Percentiles rank a stretch among this genome's conserved stretches.
Conservation (phyloP, 1,140 invertebrate genomes). For the Drosophila sucinea region DNA sequence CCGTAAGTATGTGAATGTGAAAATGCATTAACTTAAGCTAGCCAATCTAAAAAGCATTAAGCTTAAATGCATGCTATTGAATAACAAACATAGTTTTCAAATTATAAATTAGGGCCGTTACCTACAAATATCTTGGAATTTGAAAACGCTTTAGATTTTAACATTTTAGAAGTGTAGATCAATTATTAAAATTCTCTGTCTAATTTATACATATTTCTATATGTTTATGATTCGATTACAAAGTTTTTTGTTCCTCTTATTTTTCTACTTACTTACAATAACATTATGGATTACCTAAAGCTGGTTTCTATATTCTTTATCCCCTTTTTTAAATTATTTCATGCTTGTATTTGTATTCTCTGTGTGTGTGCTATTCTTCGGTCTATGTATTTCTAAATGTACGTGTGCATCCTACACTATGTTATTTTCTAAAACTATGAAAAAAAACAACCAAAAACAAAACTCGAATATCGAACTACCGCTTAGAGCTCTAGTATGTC, state of each 20-base stretch:
- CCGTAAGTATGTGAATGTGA: constrained; percentile 82
- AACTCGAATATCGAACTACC: constrained; percentile 56
- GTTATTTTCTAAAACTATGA: constrained; percentile 56
- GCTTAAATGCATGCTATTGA: too few species aligned
- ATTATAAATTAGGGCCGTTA: too few species aligned
- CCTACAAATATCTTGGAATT: too few species aligned
- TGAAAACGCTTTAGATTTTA: too few species aligned
- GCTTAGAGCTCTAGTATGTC: constrained; percentile 83
- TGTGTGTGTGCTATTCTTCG: constrained; percentile 21
- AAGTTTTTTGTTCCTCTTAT: too few species aligned
- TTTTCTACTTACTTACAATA: too few species aligned
- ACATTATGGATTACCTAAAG: too few species aligned
- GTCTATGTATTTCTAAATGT: constrained; percentile 35
- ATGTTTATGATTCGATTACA: too few species aligned
- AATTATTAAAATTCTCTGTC: too few species aligned
- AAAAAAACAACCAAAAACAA: constrained; percentile 55
- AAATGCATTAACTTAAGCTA: neutral
- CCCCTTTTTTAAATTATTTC: neutral
- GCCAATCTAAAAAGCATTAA: too few species aligned
- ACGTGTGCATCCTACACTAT: constrained; percentile 58
- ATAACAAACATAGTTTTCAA: too few species aligned
- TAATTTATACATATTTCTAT: neutral
- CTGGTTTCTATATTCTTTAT: neutral
- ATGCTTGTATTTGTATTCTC: constrained; percentile 4
- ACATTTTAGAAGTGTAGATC: too few species aligned